Base-by-base conservation (phyloP, 2,888 invertebrate species). In the Cataglyphis livida region DNA sequence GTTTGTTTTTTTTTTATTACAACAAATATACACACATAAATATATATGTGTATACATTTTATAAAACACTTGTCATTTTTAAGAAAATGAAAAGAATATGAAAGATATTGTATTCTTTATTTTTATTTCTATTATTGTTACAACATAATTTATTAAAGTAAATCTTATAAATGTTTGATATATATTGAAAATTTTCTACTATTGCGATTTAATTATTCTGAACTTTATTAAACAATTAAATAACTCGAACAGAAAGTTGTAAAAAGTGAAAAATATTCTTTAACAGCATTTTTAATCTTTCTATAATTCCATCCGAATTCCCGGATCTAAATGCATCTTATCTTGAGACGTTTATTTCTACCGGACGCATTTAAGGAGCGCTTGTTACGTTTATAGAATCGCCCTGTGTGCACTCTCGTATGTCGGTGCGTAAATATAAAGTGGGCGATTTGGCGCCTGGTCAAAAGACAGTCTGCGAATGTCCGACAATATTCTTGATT, bases 391-490 rank as follows among this genome's bases (percentile, higher is more conserved):
- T 88, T 88, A 88, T 88, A 87, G 85, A 79, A 84, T 64, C 82
- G 74, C 75, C 82, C 78, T 78, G 35, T 83, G 74, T 84, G 68
- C 83, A 88, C 88, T 86, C 85, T 68, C 78, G 79, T 83, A 81
- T 84, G 76, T 66, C 85, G 85, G 70, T 28, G 85, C 38, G 59
- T 89, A 84, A 88, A 90, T 87, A 87, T 87, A 87, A 91, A 91
- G 84, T 70, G 83, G 86, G 87, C 88, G 90, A 88, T 92, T 91
- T 92, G 93, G 93, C 93, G 88, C 90, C 84, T 84, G 93, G 92
- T 92, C 93, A 93, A 93, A 89, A 91, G 90, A 85, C 88, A 84
- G 91, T 91, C 92, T 92, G 91, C 92, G 92, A 93, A 92, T 91
- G 93, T 91, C 90, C 91, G 88, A 86, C 87, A 89, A 85, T 92